Percentiles rank a stretch among this genome's conserved stretches.
Conservation (phyloP, 2,797 vertebrate genomes). For the Acridotheres tristis region DNA sequence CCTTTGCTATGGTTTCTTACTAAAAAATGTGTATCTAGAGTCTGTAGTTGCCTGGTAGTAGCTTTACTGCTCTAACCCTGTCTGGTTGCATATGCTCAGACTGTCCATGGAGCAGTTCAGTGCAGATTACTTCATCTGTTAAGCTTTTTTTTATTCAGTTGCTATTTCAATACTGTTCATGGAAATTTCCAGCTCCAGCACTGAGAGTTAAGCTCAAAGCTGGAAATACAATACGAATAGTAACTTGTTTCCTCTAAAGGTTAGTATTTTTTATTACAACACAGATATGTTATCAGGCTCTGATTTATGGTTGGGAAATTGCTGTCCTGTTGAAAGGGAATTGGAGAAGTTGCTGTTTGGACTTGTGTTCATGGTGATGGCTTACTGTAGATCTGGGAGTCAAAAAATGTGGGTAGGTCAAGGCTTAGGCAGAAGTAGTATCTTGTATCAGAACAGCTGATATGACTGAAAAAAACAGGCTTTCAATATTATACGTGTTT, state of each 20-base stretch:
- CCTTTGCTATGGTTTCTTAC: not conserved
- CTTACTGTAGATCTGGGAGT: not conserved
- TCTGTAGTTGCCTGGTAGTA: not conserved
- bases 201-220: not conserved
- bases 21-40: not conserved
- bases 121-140: not conserved
- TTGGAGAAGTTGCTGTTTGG: not conserved
- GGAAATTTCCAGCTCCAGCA: not conserved
- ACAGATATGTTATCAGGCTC: not conserved
- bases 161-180: not conserved
- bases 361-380: not conserved
- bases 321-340: not conserved
- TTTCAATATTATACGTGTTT: not conserved
- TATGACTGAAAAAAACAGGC: not conserved
- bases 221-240: not conserved
- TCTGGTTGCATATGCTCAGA: not conserved
- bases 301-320: not conserved
- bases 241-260: not conserved
- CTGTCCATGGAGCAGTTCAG: not conserved
- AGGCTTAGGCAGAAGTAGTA: not conserved
- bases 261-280: not conserved
- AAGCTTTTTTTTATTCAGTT: not conserved
- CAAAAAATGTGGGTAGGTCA: not conserved
- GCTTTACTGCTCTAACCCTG: not conserved
- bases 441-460: not conserved